Conservation (phyloP, 2,113 vertebrate genomes). For the Seriola quinqueradiata region DNA sequence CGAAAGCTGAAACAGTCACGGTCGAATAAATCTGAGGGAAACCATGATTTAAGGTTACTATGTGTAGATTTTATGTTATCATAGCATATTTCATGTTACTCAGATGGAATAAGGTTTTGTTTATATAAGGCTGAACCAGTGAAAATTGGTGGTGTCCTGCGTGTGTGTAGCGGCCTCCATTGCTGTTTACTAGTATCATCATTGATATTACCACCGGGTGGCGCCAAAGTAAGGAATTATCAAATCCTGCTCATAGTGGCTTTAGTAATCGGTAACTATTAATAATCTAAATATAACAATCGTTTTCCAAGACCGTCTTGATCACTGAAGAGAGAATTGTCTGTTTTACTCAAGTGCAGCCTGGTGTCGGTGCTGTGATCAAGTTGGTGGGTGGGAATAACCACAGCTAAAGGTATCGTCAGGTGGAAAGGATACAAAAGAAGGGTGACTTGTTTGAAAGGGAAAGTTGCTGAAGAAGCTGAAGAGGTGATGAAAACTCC, state of each 20-base stretch:
- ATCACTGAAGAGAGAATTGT: too few species aligned
- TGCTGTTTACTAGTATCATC: neutral
- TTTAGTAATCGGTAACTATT: too few species aligned
- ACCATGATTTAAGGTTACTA: neutral
- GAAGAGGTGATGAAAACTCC: too few species aligned
- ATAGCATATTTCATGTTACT: neutral
- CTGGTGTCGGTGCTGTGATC: too few species aligned
- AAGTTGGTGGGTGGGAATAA: too few species aligned
- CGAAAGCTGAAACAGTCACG: conserved; percentile 6
- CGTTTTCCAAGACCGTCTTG: too few species aligned
- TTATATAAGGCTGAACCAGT: neutral
- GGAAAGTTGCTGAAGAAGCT: too few species aligned
- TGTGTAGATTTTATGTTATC: neutral
- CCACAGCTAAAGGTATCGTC: too few species aligned
- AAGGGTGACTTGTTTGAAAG: too few species aligned
- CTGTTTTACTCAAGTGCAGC: too few species aligned
- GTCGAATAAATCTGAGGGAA: neutral
- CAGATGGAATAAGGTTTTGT: neutral
- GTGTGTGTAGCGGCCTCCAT: neutral
- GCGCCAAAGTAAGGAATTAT: neutral
- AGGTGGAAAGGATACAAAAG: too few species aligned
- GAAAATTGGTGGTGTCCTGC: neutral
- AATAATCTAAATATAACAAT: too few species aligned
- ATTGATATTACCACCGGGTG: neutral
- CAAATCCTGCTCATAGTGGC: neutral